Evolutionary conservation across 2,888 invertebrate species (phyloP).

Genomic region (Sphaerophoria rueppellii): DNA sequence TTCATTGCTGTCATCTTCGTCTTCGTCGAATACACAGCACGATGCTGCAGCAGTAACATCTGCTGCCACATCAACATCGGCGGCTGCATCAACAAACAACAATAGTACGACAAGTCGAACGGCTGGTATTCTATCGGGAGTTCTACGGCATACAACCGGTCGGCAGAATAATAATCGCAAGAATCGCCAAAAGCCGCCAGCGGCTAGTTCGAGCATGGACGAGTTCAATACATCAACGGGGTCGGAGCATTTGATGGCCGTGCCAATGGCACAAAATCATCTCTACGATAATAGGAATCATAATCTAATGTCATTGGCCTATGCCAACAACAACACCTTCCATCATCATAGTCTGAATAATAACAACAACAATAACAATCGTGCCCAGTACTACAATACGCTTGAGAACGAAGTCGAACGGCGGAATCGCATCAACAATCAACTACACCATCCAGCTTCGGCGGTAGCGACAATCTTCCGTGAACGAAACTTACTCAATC

Average conservation of each 20-base stretch:
- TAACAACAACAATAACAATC: constrained; percentile 70
- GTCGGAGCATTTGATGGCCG: constrained; percentile 72
- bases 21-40: constrained; percentile 78
- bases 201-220: constrained; percentile 71
- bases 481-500: constrained; percentile 77
- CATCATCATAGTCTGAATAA: constrained; percentile 75
- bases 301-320: constrained; percentile 80
- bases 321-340: constrained; percentile 74
- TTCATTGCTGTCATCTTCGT: constrained; percentile 80
- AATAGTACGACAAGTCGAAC: constrained; percentile 72
- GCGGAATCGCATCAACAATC: constrained; percentile 81
- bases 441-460: constrained; percentile 77
- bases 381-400: constrained; percentile 78
- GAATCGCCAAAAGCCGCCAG: constrained; percentile 65
- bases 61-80: constrained; percentile 74
- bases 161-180: constrained; percentile 73
- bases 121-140: constrained; percentile 75
- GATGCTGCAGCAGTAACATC: constrained; percentile 79
- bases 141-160: constrained; percentile 76
- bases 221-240: constrained; percentile 76
- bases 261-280: constrained; percentile 76
- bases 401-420: constrained; percentile 81
- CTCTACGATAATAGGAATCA: constrained; percentile 79
- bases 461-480: constrained; percentile 80
- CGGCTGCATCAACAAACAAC: constrained; percentile 70